phyloP scores from a whole-genome alignment of 2,797 vertebrate genomes.

The Gorsachius magnificus region DNA sequence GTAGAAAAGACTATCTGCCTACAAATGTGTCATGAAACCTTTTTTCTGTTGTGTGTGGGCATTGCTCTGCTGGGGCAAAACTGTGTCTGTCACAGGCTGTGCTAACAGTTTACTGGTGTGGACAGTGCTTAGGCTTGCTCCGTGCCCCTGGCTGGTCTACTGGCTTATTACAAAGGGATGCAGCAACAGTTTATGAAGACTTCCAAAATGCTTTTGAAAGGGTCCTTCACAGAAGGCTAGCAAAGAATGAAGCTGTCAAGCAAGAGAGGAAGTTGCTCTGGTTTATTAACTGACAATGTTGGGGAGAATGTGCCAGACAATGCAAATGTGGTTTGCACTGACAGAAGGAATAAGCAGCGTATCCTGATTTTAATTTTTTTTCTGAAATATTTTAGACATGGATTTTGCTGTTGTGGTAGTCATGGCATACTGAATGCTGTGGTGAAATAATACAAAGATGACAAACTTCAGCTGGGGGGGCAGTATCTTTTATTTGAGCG shows the following conservation, averaged over 20 bases:
- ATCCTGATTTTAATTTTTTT: background rate
- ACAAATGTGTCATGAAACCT: background rate
- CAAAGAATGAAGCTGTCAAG: background rate
- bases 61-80: background rate
- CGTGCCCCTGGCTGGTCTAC: background rate
- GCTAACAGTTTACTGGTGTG: rapidly evolving
- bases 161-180: background rate
- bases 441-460: background rate
- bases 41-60: background rate
- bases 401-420: background rate
- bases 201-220: background rate
- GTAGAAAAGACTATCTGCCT: background rate
- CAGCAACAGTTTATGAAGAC: background rate
- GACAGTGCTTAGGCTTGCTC: background rate
- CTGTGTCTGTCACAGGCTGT: background rate
- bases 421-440: background rate
- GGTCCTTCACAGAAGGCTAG: background rate
- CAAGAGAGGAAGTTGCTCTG: background rate
- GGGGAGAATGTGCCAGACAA: background rate
- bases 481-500: background rate
- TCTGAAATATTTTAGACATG: background rate
- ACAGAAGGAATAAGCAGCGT: background rate
- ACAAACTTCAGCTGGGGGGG: background rate
- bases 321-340: background rate
- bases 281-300: background rate